A percentile compares a stretch with the other conserved stretches of the same genome.
Conservation (phyloP, 2,888 invertebrate species). For the Ferrisia virgata region DNA sequence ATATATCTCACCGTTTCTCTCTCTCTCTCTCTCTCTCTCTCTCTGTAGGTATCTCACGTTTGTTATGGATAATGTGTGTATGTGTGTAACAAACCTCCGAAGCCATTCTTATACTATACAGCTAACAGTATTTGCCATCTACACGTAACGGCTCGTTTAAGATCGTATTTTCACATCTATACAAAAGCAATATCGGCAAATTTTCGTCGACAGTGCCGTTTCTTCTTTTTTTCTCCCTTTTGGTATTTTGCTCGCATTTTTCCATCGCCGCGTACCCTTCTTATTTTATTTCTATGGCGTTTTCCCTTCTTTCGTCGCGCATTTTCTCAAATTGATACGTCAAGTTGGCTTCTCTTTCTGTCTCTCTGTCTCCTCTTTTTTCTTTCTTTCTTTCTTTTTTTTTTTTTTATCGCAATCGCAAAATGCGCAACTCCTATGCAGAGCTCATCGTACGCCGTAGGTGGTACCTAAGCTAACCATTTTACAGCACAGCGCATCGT, state of each 20-base stretch:
- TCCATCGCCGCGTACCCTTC: neutral
- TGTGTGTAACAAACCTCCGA: conserved; percentile 26
- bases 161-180: conserved; percentile 40
- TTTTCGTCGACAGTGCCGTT: conserved; percentile 35
- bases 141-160: conserved; percentile 41
- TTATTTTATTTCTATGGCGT: neutral
- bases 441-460: neutral
- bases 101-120: conserved; percentile 24
- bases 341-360: neutral
- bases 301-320: neutral
- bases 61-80: too few relatives aligned
- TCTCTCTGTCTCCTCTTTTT: neutral
- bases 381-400: neutral
- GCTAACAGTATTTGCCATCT: conserved; percentile 39
- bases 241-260: conserved; percentile 2
- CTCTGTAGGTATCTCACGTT: neutral
- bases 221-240: conserved; percentile 8
- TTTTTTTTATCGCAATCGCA: neutral
- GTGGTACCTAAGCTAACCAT: neutral
- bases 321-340: conserved; percentile 23
- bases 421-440: neutral
- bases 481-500: neutral
- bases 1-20: neutral
- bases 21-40: neutral
- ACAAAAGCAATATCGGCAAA: conserved; percentile 45